A percentile compares a stretch with the other conserved stretches of the same genome.
Evolutionary conservation across 1,140 invertebrate genomes (phyloP).

Genomic region (Fopius arisanus): DNA sequence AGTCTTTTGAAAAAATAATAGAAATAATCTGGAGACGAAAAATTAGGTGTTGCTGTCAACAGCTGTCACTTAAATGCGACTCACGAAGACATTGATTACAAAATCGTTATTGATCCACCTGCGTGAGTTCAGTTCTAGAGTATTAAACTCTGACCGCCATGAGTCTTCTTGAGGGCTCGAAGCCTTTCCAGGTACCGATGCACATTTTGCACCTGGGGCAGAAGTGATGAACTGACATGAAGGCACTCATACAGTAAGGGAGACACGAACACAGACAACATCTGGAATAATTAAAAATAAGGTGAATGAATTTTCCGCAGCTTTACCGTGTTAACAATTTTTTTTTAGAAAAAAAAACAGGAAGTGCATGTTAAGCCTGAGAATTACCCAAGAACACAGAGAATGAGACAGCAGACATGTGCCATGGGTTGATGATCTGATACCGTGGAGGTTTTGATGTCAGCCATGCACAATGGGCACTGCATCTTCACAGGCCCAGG

Average conservation of each 20-base stretch:
- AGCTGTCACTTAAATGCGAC: not conserved
- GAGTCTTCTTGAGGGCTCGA: constrained; percentile 24
- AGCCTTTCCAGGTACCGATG: constrained; percentile 64
- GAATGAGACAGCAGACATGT: constrained; percentile 59
- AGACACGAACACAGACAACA: constrained; percentile 65
- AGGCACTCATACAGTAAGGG: constrained; percentile 65
- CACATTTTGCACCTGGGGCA: constrained; percentile 65
- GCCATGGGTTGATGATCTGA: constrained; percentile 60
- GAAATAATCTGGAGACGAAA: too few species aligned
- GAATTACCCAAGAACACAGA: constrained; percentile 57
- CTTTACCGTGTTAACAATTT: too few species aligned
- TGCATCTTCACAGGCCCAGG: constrained; percentile 56
- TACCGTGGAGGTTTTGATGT: constrained; percentile 59
- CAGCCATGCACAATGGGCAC: constrained; percentile 55
- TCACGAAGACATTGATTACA: too few species aligned
- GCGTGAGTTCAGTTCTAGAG: not conserved
- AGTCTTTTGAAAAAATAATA: too few species aligned
- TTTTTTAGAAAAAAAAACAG: too few species aligned
- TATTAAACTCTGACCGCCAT: constrained; percentile 20
- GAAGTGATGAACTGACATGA: constrained; percentile 62
- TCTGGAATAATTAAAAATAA: constrained; percentile 47
- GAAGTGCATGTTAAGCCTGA: not conserved
- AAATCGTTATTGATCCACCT: too few species aligned
- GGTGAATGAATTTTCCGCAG: not conserved
- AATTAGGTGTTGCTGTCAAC: too few species aligned